Conservation (phyloP, 2,113 vertebrate species). For the Sinocyclocheilus grahami region DNA sequence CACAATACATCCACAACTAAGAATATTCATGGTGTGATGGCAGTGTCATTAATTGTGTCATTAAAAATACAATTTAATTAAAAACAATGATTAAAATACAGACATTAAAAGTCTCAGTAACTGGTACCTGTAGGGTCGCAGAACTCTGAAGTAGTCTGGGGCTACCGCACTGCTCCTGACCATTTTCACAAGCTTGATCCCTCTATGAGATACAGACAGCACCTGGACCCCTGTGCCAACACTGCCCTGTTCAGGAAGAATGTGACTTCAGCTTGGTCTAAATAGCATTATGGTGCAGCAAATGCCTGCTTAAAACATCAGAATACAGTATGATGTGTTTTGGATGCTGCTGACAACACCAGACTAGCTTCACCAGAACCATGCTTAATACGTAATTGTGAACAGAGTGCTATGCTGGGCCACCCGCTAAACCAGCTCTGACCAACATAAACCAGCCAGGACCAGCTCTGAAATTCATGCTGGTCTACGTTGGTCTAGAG, state of each 20-base stretch:
- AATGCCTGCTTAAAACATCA: neutral
- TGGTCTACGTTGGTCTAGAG: neutral
- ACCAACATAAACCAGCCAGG: conserved; percentile 4
- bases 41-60: neutral
- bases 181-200: conserved; percentile 89
- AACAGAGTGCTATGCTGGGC: neutral
- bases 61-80: neutral
- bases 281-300: neutral
- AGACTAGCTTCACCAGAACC: too few relatives aligned
- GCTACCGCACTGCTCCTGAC: conserved; percentile 78
- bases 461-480: conserved; percentile 34
- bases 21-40: neutral
- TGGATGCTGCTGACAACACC: too few relatives aligned
- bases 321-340: too few relatives aligned
- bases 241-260: conserved; percentile 82
- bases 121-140: conserved; percentile 83
- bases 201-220: conserved; percentile 88
- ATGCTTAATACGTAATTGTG: neutral
- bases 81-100: neutral
- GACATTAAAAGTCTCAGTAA: too few relatives aligned
- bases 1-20: neutral
- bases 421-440: neutral
- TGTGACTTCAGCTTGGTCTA: neutral
- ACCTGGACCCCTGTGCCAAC: conserved; percentile 95
- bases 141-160: conserved; percentile 85